Conservation (phyloP, 2,113 vertebrate genomes). For the Poeciliopsis occidentalis region DNA sequence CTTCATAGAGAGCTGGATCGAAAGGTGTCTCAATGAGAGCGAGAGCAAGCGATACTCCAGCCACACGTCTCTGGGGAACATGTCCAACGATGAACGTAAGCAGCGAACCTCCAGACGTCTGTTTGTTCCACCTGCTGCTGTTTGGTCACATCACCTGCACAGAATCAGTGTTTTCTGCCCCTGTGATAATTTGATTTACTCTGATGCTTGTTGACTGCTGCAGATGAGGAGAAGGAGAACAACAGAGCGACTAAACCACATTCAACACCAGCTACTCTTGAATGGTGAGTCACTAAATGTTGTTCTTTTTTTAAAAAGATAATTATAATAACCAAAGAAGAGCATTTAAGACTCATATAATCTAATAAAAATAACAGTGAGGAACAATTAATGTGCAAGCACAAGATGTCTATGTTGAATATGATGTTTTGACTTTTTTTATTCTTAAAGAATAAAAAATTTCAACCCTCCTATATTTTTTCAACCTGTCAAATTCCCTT, state of each 20-base stretch:
- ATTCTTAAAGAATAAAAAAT: not conserved
- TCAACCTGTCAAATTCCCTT: not conserved
- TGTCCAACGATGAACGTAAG: constrained; percentile 99
- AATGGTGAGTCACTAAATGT: constrained; percentile 85
- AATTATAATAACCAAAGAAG: not conserved
- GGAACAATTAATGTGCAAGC: too few relatives aligned
- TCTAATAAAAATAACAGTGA: not conserved
- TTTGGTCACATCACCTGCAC: not conserved
- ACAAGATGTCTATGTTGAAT: not conserved
- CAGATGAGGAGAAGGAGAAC: constrained; percentile 99
- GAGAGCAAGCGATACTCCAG: constrained; percentile 97
- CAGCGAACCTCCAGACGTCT: constrained; percentile 30
- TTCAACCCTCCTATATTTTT: not conserved
- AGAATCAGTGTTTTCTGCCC: too few relatives aligned
- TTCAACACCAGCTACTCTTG: constrained; percentile 96
- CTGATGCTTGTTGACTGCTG: constrained; percentile 32
- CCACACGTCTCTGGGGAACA: constrained; percentile 95
- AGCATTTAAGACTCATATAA: not conserved
- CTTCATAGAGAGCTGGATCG: constrained; percentile 98
- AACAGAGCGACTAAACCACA: constrained; percentile 97
- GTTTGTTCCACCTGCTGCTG: not conserved
- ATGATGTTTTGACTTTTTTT: not conserved
- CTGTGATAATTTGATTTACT: constrained; percentile 16
- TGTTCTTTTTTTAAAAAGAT: not conserved
- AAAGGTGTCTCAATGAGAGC: constrained; percentile 98